A percentile compares a stretch with the other conserved stretches of the same genome.
These are phyloP conservation scores for Falco peregrinus DNA, from an alignment of 2,797 vertebrate genomes.

Conservation along the genomic window DNA sequence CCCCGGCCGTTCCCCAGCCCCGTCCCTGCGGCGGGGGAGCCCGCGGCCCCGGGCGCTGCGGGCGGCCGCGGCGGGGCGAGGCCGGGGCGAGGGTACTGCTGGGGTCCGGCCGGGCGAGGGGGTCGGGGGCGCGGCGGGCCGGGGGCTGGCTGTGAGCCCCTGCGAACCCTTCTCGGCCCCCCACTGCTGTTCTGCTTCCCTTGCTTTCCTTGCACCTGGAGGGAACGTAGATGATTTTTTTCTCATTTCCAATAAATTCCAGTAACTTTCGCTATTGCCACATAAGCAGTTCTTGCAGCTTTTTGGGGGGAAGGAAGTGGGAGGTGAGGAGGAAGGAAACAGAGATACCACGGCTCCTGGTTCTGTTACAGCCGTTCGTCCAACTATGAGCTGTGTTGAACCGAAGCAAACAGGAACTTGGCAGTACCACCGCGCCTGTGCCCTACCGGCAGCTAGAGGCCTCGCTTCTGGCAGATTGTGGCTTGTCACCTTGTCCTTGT, in stretches of 20 bases:
- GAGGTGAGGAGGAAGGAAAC: conserved; percentile 44
- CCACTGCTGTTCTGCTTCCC: accelerated
- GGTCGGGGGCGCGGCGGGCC: neutral
- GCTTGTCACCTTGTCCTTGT: neutral
- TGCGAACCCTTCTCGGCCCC: no score
- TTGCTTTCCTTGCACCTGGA: neutral
- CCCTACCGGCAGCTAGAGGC: neutral
- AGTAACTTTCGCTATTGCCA: neutral
- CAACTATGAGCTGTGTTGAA: neutral
- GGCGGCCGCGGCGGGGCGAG: neutral
- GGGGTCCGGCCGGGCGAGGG: neutral
- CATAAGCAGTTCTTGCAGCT: neutral
- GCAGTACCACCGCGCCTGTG: neutral
- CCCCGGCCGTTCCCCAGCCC: neutral
- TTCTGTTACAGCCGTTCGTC: neutral
- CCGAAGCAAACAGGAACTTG: neutral
- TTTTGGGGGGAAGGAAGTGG: conserved; percentile 4
- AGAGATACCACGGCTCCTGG: neutral
- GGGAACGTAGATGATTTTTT: accelerated
- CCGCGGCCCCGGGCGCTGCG: neutral
- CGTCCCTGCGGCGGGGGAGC: neutral
- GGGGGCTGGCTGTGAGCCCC: neutral
- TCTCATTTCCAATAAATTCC: neutral
- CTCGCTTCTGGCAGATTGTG: neutral
- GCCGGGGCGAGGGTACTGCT: neutral